phyloP scores from a whole-genome alignment of 2,113 vertebrate genomes.

The Petrocephalus zakoni region DNA sequence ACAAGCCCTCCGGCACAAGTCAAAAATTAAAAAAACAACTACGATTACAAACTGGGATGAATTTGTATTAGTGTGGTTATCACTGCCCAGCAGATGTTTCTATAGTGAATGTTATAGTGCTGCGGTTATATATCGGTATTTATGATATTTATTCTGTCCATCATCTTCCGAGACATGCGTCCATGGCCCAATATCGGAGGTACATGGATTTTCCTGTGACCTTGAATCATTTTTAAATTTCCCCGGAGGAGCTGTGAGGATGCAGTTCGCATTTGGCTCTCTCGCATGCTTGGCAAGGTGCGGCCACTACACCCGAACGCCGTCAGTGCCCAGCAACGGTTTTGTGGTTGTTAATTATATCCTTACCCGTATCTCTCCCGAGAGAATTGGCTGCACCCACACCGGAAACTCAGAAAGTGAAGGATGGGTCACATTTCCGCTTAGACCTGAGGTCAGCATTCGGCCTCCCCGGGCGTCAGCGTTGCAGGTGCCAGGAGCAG shows the following conservation, averaged over 20 bases:
- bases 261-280: background rate
- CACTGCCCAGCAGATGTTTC: background rate
- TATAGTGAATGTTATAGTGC: background rate
- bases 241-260: background rate
- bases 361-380: background rate
- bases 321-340: background rate
- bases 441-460: background rate
- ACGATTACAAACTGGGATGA: background rate
- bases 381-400: background rate
- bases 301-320: background rate
- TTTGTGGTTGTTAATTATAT: background rate
- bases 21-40: background rate
- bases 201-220: background rate
- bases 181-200: background rate
- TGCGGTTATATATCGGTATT: background rate
- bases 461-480: background rate
- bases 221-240: background rate
- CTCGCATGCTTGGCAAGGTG: background rate
- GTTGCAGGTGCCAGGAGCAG: background rate
- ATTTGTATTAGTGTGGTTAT: background rate
- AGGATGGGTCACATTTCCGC: background rate
- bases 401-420: background rate
- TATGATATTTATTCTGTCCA: background rate
- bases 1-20: background rate
- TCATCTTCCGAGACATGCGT: background rate